These are phyloP conservation scores for Leptobrachium leishanense DNA, from an alignment of 2,113 vertebrate species.

Conservation along the genomic window DNA sequence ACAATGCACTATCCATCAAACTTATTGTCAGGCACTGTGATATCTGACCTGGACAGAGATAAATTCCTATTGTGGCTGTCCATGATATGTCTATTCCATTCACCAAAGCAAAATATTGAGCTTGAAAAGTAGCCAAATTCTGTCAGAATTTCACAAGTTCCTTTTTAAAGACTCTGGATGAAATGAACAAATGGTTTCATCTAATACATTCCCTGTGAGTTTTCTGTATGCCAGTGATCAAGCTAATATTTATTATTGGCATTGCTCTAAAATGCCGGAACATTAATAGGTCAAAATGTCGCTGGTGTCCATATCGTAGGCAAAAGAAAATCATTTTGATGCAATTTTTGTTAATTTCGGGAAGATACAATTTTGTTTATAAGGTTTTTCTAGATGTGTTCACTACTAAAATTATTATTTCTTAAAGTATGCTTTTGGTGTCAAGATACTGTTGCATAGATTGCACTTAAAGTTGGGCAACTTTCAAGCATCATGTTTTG, in stretches of 20 bases:
- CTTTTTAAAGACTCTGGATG: not conserved
- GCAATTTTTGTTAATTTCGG: too few relatives aligned
- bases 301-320: not conserved
- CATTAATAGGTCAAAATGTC: too few relatives aligned
- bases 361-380: too few relatives aligned
- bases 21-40: constrained; percentile 36
- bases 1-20: constrained; percentile 19
- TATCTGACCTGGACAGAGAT: constrained; percentile 30
- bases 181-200: not conserved
- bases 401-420: too few relatives aligned
- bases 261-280: too few relatives aligned
- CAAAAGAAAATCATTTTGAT: too few relatives aligned
- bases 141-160: constrained; percentile 12
- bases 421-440: too few relatives aligned
- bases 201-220: not conserved
- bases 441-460: too few relatives aligned
- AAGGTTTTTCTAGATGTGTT: too few relatives aligned
- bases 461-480: too few relatives aligned
- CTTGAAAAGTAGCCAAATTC: constrained; percentile 23
- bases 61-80: constrained; percentile 11
- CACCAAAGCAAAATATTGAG: constrained; percentile 25
- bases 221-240: not conserved
- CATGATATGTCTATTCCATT: constrained; percentile 22
- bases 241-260: not conserved
- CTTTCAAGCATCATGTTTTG: too few relatives aligned